These are phyloP conservation scores for Rallus limicola DNA, from an alignment of 2,113 vertebrate species.

Conservation along the genomic window DNA sequence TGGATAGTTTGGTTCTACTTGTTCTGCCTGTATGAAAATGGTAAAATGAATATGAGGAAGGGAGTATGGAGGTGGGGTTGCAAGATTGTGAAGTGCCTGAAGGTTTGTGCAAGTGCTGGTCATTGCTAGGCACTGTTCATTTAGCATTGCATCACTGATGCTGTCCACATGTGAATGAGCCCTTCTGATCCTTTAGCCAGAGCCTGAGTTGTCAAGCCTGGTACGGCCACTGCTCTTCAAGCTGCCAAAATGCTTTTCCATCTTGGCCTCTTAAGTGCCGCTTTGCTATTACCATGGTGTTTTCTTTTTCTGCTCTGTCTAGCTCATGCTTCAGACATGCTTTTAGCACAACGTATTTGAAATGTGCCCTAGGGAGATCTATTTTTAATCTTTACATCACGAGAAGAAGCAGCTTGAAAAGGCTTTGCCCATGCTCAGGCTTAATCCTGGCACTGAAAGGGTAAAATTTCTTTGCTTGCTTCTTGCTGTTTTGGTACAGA, in stretches of 20 bases:
- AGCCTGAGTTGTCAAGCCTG: neutral
- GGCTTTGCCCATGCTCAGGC: neutral
- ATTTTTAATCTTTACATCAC: neutral
- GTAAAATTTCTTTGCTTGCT: neutral
- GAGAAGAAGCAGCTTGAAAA: neutral
- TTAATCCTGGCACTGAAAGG: neutral
- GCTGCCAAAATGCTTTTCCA: neutral
- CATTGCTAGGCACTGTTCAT: neutral
- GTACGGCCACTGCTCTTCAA: neutral
- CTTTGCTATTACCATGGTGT: neutral
- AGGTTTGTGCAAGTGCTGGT: neutral
- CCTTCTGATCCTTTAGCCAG: neutral
- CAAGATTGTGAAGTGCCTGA: neutral
- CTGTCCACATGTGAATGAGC: neutral
- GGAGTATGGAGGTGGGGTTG: neutral
- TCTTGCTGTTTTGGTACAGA: neutral
- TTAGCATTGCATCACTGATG: neutral
- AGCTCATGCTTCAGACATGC: neutral
- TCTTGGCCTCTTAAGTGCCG: neutral
- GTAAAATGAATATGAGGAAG: neutral
- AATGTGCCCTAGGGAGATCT: neutral
- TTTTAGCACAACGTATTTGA: neutral
- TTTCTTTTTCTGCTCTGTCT: neutral
- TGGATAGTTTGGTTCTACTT: neutral
- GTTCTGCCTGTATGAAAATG: neutral